phyloP scores from a whole-genome alignment of 2,797 vertebrate genomes.

The Notamacropus eugenii region DNA sequence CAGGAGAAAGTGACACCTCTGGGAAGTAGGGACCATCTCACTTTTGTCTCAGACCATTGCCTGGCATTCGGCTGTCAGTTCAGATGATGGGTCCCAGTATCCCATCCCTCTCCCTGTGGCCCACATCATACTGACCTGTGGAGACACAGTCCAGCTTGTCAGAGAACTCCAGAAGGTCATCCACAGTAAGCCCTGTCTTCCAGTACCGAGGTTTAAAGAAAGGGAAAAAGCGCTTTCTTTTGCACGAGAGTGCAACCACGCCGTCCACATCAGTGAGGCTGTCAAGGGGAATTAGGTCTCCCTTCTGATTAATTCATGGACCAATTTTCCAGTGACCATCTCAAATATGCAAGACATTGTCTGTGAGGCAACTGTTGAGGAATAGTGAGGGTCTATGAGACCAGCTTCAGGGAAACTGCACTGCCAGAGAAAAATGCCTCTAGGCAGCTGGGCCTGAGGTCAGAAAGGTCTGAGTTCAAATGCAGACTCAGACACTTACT shows the following conservation, averaged over 20 bases:
- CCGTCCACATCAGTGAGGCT: background rate
- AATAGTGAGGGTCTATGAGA: background rate
- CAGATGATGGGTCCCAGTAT: background rate
- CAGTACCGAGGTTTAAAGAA: background rate
- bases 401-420: background rate
- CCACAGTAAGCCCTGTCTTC: background rate
- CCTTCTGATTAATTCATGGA: background rate
- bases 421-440: background rate
- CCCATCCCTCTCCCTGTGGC: background rate
- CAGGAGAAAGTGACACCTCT: background rate
- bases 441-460: background rate
- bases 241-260: background rate
- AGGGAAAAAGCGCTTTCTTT: background rate
- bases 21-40: background rate
- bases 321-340: background rate
- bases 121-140: slow-evolving; percentile 21
- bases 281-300: slow-evolving; percentile 1
- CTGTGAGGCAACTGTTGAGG: background rate
- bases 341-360: background rate
- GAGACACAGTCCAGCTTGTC: background rate
- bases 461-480: background rate
- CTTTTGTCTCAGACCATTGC: background rate
- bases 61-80: background rate
- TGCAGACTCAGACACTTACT: background rate
- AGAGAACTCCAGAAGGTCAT: slow-evolving; percentile 33